phyloP scores from a whole-genome alignment of 2,888 invertebrate species.

The Cryptophagus acutangulus region DNA sequence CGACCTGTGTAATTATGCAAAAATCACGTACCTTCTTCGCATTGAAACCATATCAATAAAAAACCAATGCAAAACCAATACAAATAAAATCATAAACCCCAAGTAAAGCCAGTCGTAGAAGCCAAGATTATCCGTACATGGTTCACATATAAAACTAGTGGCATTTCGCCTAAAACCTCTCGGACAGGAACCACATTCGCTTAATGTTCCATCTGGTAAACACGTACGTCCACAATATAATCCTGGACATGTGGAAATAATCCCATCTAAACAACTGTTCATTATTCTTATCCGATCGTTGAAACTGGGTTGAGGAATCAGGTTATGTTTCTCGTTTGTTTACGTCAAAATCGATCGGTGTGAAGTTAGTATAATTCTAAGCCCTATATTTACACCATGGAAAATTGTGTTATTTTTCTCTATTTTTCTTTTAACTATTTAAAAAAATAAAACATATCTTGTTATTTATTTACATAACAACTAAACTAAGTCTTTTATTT shows the following conservation, averaged over 20 bases:
- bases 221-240: constrained; percentile 75
- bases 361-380: too few relatives aligned
- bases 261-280: background rate
- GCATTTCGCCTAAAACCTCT: constrained; percentile 72
- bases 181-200: constrained; percentile 82
- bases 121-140: constrained; percentile 69
- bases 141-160: constrained; percentile 72
- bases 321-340: constrained; percentile 1
- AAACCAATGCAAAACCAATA: constrained; percentile 85
- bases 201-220: constrained; percentile 65
- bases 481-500: too few relatives aligned
- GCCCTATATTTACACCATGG: too few relatives aligned
- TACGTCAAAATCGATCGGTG: too few relatives aligned
- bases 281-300: background rate
- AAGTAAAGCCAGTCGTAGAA: constrained; percentile 92
- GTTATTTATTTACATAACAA: too few relatives aligned
- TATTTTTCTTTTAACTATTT: too few relatives aligned
- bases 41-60: constrained; percentile 82
- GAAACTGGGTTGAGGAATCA: background rate
- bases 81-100: constrained; percentile 87
- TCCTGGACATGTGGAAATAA: constrained; percentile 67
- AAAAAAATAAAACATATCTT: too few relatives aligned
- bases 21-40: constrained; percentile 63
- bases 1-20: too few relatives aligned
- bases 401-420: too few relatives aligned